Percentiles rank a stretch among this genome's conserved stretches.
phyloP scores from a whole-genome alignment of 2,113 vertebrate species.

The Xenotilapia flavipinnis region DNA sequence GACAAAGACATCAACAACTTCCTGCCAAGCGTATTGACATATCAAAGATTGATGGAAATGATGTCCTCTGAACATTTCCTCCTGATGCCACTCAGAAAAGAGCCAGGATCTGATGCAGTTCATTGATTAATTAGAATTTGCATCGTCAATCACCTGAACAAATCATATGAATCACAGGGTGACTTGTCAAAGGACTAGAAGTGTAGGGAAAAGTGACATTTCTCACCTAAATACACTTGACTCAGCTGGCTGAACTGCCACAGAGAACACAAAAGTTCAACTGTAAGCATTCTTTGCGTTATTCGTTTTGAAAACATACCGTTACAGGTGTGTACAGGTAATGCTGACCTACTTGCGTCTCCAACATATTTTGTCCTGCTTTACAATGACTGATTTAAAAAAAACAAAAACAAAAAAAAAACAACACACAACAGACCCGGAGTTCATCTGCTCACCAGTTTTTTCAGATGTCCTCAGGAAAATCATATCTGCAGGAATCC shows the following conservation, averaged over 20 bases:
- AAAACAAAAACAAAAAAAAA: fast-evolving
- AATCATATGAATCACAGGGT: constrained; percentile 25
- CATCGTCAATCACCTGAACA: constrained; percentile 39
- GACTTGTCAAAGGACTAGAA: not conserved
- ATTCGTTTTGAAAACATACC: not conserved
- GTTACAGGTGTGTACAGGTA: not conserved
- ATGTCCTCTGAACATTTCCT: constrained; percentile 42
- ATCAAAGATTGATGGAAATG: constrained; percentile 46
- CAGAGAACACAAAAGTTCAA: not conserved
- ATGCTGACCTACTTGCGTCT: not conserved
- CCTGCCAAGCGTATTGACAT: constrained; percentile 42
- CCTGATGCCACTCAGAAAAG: not conserved
- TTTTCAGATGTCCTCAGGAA: constrained; percentile 75
- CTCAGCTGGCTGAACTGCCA: not conserved
- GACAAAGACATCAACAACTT: constrained; percentile 39
- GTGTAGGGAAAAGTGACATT: not conserved
- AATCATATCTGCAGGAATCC: constrained; percentile 77
- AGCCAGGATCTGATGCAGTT: not conserved
- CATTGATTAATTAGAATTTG: constrained; percentile 51
- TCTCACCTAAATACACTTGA: constrained; percentile 3
- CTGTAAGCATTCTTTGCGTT: not conserved
- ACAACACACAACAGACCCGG: fast-evolving
- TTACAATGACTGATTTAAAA: not conserved
- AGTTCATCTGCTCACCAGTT: constrained; percentile 53
- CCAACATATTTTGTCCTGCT: not conserved